Evolutionary conservation across 2,113 vertebrate genomes (phyloP), one percentile per base, ranked within the genome.

Genomic region (Chauna torquata): DNA sequence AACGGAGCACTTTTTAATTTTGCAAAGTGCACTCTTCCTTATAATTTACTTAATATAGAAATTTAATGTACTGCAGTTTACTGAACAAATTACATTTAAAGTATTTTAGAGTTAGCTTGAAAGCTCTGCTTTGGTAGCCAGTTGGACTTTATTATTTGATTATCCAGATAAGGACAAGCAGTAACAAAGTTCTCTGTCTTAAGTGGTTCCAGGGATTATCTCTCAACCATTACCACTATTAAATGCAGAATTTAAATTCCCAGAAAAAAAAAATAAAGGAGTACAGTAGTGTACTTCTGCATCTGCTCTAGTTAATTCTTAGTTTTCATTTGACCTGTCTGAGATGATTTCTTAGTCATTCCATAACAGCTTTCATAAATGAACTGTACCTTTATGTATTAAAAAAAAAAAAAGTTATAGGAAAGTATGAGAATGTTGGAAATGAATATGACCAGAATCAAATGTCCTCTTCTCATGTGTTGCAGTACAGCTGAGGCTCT

Each of bases 1-100:
- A 98, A 97, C 96, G 30, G 94, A 98, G 96, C 97, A 98, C 97
- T 98, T 98, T 98, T 98, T 98, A 98, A 98, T 98, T 98, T 98
- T 98, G 96, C 96, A 97, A 98, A 98, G 98, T 98, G 97, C 96
- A 98, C 94, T 98, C 97, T 98, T 98, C 97, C 97, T 98, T 98
- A 97, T 98, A 98, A 98, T 98, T 98, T 98, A 97, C 98, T 98
- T 98, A 98, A 98, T 98, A 98, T 96, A 98, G 97, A 98, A 98
- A 97, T 98, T 97, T 98, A 98, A 98, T 98, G 97, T 98, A 98
- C 96, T 97, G 95, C 96, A 97, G 98, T 98, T 98, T 98, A 98
- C 97, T 97, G 97, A 98, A 97, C 97, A 98, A 98, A 98, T 98
- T 97, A 96, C 97, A 97, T 98, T 98, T 97, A 96, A 98, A 97